Percentiles rank a stretch among this genome's conserved stretches.
phyloP scores from a whole-genome alignment of 2,113 vertebrate genomes.

The Gallinago paraguaiae region DNA sequence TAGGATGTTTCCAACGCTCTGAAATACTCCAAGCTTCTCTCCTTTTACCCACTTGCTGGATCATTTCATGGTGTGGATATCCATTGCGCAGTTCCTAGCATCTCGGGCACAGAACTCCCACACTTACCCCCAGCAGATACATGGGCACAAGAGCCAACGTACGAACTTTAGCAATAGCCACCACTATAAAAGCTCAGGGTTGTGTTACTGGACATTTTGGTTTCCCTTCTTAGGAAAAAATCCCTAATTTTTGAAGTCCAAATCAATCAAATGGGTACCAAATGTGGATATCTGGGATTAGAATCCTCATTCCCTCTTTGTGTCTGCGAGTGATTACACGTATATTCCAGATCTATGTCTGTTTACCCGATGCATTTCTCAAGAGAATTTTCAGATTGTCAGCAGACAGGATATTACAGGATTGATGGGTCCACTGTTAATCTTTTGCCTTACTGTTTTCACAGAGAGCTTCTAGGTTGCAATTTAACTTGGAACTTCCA shows the following conservation, averaged over 20 bases:
- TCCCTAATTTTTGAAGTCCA: neutral
- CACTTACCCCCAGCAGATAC: accelerated
- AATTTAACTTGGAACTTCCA: neutral
- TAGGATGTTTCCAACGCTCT: neutral
- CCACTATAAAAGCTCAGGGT: neutral
- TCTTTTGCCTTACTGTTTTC: neutral
- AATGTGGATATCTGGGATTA: neutral
- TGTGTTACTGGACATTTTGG: neutral
- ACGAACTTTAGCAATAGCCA: neutral
- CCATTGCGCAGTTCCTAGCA: neutral
- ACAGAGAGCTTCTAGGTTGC: neutral
- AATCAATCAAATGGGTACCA: neutral
- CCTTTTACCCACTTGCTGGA: neutral
- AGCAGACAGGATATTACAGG: neutral
- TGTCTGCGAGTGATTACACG: neutral
- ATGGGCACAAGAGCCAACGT: neutral
- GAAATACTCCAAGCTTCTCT: neutral
- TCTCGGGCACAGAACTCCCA: neutral
- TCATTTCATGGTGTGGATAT: neutral
- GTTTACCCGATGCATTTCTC: neutral
- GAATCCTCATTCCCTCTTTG: neutral
- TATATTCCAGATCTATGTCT: neutral
- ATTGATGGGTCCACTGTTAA: neutral
- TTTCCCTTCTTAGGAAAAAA: neutral
- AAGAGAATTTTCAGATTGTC: neutral